Base-by-base conservation (phyloP, 1,140 invertebrate genomes). In the Temnothorax longispinosus region DNA sequence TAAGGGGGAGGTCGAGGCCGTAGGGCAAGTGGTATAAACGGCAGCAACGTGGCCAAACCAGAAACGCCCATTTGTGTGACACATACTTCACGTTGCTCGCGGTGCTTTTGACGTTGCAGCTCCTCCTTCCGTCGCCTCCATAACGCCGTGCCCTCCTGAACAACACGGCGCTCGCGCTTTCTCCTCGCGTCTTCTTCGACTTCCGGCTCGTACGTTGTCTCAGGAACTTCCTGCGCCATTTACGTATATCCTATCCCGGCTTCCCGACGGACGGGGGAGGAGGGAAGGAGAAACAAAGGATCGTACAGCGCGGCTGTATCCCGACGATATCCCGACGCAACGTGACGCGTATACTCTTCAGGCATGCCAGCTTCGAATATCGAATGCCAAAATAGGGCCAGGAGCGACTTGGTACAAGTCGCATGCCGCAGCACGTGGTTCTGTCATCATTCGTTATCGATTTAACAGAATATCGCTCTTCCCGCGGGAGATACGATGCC, bases 41-140 rank as follows among this genome's bases (percentile, higher is more conserved):
- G 52, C 69, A 60, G 69, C 41, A 71, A 88, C 87, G 81, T 85
- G 77, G 77, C 86, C 72, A 64, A 60, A 64, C 50, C 60, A n/a
- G 65, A 56, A 62, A 56, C 84, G 71, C 41, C 82, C 86, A 67
- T 90, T 90, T 88, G 85, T 88, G 85, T 89, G 85, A 89, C 88
- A 92, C 92, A 92, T 94, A 95, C 94, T 92, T 95, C 92, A 88
- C 85, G 90, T 80, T 95, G 94, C 86, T 95, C 94, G n/a, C 91
- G 92, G 87, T 93, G 93, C 82, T 94, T 95, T 85, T 94, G 94
- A 92, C 93, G 93, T 89, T 87, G 90, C 38, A 93, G 78, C 93
- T 94, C 92, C 92, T 94, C 94, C 92, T 94, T 94, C 85, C 90
- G 92, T 15, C 86, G 91, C 69, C 87, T 93, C 94, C 94, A 94